Conservation (phyloP, 2,113 vertebrate genomes). For the Nicator chloris region DNA sequence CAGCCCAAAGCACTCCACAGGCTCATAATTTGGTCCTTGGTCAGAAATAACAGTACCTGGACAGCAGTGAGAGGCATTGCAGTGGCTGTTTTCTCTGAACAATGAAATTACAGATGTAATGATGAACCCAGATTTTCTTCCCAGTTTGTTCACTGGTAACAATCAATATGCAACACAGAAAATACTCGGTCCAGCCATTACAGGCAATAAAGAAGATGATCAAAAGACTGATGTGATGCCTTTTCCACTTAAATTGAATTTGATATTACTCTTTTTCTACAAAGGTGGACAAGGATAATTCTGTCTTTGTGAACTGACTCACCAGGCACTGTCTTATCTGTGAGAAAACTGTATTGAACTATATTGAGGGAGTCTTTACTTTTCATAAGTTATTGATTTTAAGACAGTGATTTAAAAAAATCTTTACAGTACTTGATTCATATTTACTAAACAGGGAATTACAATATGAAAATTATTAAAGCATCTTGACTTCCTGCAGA, state of each 20-base stretch:
- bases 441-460: conserved; percentile 39
- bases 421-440: background rate
- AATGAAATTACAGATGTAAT: background rate
- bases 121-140: background rate
- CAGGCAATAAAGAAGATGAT: background rate
- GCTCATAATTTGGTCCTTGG: background rate
- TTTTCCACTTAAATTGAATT: background rate
- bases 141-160: background rate
- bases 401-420: background rate
- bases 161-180: background rate
- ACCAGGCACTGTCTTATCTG: background rate
- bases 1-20: background rate
- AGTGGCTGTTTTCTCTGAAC: background rate
- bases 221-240: background rate
- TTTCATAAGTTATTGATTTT: conserved; percentile 7
- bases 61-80: background rate
- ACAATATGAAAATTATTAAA: conserved; percentile 30
- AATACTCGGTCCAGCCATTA: background rate
- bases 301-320: background rate
- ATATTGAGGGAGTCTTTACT: background rate
- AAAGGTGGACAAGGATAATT: background rate
- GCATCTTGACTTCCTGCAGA: background rate
- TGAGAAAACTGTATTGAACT: background rate
- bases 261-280: background rate
- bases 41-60: background rate